phyloP scores from a whole-genome alignment of 1,140 invertebrate genomes.

The Halictus rubicundus region DNA sequence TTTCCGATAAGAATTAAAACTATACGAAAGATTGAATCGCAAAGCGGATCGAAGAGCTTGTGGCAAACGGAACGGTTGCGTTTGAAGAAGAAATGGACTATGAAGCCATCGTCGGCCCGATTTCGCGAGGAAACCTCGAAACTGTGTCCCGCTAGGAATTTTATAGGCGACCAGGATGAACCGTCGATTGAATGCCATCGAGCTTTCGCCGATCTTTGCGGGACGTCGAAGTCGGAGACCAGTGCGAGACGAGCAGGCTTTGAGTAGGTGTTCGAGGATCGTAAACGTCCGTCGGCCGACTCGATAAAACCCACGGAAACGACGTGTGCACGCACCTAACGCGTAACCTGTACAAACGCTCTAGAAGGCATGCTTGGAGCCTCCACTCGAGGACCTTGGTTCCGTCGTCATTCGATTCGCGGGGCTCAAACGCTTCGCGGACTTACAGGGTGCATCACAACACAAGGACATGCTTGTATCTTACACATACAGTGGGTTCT shows the following conservation, averaged over 20 bases:
- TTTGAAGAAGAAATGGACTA: background rate
- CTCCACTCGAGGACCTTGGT: no score
- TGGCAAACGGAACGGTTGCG: background rate
- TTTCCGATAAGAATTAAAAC: no score
- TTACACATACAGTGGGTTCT: no score
- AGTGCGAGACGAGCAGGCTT: constrained; percentile 32
- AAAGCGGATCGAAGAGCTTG: no score
- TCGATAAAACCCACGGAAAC: constrained; percentile 64
- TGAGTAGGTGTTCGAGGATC: constrained; percentile 65
- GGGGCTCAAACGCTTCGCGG: background rate
- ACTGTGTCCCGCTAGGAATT: background rate
- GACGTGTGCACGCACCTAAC: constrained; percentile 31
- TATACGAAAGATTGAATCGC: no score
- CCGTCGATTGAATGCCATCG: background rate
- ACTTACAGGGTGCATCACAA: no score
- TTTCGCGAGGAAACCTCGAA: background rate
- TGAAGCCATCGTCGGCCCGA: background rate
- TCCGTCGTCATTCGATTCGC: background rate
- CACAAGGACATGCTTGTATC: no score
- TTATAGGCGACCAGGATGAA: background rate
- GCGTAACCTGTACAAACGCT: constrained; percentile 45
- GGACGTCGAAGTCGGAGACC: background rate
- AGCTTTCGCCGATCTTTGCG: constrained; percentile 19
- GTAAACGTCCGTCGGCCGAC: constrained; percentile 59
- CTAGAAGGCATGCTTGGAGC: constrained; percentile 16